Base-by-base conservation (phyloP, 2,888 invertebrate species). In the Thymelicus sylvestris region DNA sequence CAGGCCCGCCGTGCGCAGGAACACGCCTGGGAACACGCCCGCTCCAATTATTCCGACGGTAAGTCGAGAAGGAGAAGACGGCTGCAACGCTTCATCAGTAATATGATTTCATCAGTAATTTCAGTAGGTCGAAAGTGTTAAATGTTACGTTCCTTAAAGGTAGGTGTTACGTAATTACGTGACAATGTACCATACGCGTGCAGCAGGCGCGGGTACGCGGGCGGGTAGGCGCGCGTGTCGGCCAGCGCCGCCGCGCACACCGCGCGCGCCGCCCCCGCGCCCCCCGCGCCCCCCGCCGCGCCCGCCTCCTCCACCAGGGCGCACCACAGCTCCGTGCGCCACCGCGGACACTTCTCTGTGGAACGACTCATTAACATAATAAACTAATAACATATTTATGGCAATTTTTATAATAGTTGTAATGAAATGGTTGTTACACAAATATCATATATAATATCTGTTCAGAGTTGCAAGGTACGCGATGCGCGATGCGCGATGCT, bases 1-100 rank as follows among this genome's bases (percentile, higher is more conserved):
- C 72, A 96, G 93, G 0, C 97, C 97, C 7, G 96, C 95, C 19
- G 96, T 95, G 80, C 97, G 97, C 66, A 89, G 80, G 73, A 78
- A 78, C 39, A 77, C 75, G 13, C 74, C 91, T 88, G 78, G 59
- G 19, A 55, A 15, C 19, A 2, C 12, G 19, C 1, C 48, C 12
- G 10, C 8, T 6, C 10, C 8, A 7, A 44, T 7, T 7, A 44
- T 10, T 44, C 10, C 2, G 41, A 31, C 31, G 3, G 3, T 31
- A 31, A 31, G 31, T 31, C 31, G 31, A 24, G 1, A 31, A 31
- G 31, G 31, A 31, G 31, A 31, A 31, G 31, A 5, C 19, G 19
- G 19, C 19, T 19, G 19, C 19, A 31, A 31, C 3, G 3, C 31
- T 31, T n/a, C n/a, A n/a, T n/a, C n/a, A n/a, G n/a, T n/a, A 3